Percentiles rank a stretch among this genome's conserved stretches.
Evolutionary conservation across 1,140 invertebrate species (phyloP).

Genomic region (Cryptotermes secundus): DNA sequence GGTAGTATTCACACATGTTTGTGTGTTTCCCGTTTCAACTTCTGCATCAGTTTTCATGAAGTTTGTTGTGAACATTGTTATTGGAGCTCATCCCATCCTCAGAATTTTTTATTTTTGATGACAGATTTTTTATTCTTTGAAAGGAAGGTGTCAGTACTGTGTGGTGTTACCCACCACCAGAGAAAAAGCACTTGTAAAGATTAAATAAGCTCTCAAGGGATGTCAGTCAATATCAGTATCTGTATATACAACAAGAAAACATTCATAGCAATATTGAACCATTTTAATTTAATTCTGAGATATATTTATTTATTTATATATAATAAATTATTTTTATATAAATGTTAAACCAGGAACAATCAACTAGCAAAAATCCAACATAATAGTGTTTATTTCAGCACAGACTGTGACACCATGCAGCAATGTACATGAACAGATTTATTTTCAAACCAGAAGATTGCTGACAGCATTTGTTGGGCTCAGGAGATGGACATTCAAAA

Average conservation of each 20-base stretch:
- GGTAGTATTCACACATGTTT: too few species aligned
- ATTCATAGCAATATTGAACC: not conserved
- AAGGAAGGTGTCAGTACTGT: too few species aligned
- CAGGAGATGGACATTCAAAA: not conserved
- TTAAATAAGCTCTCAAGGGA: not conserved
- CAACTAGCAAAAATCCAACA: not conserved
- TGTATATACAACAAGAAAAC: not conserved
- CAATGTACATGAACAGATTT: not conserved
- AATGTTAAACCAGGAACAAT: not conserved
- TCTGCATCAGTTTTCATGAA: too few species aligned
- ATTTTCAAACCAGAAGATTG: not conserved
- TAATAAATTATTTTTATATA: slow-evolving; percentile 4
- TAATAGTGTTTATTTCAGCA: slow-evolving; percentile 11
- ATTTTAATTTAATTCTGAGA: not conserved
- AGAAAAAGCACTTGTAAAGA: too few species aligned
- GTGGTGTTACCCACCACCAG: too few species aligned
- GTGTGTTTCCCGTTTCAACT: too few species aligned
- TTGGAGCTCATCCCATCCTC: too few species aligned
- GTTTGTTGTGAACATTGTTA: too few species aligned
- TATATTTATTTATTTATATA: not conserved
- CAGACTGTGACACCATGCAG: not conserved
- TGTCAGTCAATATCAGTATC: not conserved
- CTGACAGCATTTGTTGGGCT: not conserved
- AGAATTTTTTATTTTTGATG: too few species aligned
- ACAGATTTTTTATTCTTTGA: too few species aligned